A percentile compares a stretch with the other conserved stretches of the same genome.
Evolutionary conservation across 2,113 vertebrate species (phyloP).

Genomic region (Microtus oregoni): DNA sequence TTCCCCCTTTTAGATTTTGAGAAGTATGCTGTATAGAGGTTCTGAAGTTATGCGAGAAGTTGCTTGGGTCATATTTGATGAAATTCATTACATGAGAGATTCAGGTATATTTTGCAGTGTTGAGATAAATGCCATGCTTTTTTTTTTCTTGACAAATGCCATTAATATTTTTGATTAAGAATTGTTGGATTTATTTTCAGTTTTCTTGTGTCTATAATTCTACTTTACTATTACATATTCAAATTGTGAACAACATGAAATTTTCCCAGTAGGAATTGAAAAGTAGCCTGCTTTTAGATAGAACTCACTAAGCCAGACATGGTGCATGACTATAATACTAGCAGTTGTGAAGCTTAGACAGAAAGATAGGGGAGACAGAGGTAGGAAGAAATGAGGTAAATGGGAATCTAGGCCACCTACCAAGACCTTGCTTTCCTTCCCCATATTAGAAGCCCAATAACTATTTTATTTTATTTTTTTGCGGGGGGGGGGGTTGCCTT

Average conservation of each 20-base stretch:
- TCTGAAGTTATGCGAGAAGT: slow-evolving; percentile 99
- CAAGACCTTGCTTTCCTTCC: not conserved
- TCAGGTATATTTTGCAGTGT: slow-evolving; percentile 85
- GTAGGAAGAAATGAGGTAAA: not conserved
- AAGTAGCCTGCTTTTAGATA: slow-evolving; percentile 24
- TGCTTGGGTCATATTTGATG: slow-evolving; percentile 98
- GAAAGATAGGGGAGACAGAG: not conserved
- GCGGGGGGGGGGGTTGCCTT: not conserved
- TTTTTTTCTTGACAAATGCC: not conserved
- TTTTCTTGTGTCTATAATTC: slow-evolving; percentile 24
- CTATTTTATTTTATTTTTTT: not conserved
- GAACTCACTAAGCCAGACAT: not conserved
- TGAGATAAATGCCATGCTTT: not conserved
- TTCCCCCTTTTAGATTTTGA: slow-evolving; percentile 91
- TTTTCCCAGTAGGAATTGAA: slow-evolving; percentile 3
- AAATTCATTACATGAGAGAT: slow-evolving; percentile 99
- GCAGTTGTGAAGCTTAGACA: not conserved
- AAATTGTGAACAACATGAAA: not conserved
- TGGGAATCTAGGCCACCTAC: not conserved
- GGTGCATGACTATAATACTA: not conserved
- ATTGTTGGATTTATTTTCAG: not conserved
- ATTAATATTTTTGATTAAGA: slow-evolving; percentile 41
- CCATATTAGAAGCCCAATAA: not conserved
- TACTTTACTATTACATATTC: not conserved
- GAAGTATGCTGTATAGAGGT: slow-evolving; percentile 98